Evolutionary conservation across 1,140 invertebrate species (phyloP).

Genomic region (Cotesia typhae): DNA sequence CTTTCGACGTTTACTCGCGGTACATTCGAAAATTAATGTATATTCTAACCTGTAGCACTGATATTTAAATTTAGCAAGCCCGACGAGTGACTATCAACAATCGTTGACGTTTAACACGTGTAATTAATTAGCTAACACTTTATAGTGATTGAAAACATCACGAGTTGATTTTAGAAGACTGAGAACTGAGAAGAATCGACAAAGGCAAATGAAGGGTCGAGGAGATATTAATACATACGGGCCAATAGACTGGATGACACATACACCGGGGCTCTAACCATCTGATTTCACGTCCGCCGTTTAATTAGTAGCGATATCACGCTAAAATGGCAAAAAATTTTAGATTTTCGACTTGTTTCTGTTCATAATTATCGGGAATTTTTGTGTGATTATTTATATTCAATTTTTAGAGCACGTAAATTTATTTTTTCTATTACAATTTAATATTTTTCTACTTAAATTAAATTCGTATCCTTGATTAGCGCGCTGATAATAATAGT

Average conservation of each 20-base stretch:
- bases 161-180: conserved; percentile 9
- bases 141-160: background rate
- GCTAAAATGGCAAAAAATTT: too few relatives aligned
- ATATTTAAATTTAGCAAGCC: background rate
- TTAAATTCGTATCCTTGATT: too few relatives aligned
- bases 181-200: conserved; percentile 9
- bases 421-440: too few relatives aligned
- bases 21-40: conserved; percentile 17
- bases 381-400: too few relatives aligned
- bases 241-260: background rate
- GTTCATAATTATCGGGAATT: too few relatives aligned
- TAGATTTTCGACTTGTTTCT: too few relatives aligned
- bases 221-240: background rate
- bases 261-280: background rate
- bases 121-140: background rate
- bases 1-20: background rate
- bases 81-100: background rate
- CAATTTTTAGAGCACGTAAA: too few relatives aligned
- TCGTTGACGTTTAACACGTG: background rate
- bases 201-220: background rate
- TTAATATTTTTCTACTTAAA: too few relatives aligned
- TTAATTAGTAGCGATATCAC: too few relatives aligned
- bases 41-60: background rate
- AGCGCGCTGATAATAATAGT: too few relatives aligned
- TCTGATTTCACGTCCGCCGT: too few relatives aligned